Evolutionary conservation across 1,140 invertebrate genomes (phyloP).

Genomic region (Elysia chlorotica): DNA sequence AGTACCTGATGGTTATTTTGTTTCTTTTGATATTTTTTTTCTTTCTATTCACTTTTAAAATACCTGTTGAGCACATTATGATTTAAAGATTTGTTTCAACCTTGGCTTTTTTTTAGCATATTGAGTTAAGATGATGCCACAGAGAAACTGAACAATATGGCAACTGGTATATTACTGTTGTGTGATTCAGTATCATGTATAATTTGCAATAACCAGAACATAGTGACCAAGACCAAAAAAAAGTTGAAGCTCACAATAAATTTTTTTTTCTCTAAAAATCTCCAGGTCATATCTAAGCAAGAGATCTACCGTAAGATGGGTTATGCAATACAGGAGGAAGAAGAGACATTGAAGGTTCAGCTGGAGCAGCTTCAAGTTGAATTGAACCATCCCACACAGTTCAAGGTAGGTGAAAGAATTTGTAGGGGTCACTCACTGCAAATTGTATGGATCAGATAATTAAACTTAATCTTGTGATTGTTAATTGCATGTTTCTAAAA

Average conservation of each 20-base stretch:
- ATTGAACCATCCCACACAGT: constrained; percentile 88
- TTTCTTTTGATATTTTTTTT: too few species aligned
- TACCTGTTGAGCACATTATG: too few species aligned
- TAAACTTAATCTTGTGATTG: too few species aligned
- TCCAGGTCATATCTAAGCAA: constrained; percentile 81
- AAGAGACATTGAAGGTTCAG: constrained; percentile 82
- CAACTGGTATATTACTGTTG: not conserved
- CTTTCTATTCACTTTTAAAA: too few species aligned
- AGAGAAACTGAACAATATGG: not conserved
- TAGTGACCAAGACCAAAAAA: too few species aligned
- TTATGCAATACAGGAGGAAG: constrained; percentile 82
- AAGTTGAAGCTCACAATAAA: not conserved
- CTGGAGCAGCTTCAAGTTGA: constrained; percentile 85
- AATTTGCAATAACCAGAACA: not conserved
- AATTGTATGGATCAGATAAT: not conserved
- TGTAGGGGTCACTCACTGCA: not conserved
- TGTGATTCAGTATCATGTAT: not conserved
- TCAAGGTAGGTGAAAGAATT: constrained; percentile 70
- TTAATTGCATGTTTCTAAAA: too few species aligned
- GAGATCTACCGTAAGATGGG: constrained; percentile 86
- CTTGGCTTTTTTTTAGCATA: not conserved
- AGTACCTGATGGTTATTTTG: too few species aligned
- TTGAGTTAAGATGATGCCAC: not conserved
- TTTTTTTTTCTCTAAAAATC: not conserved
- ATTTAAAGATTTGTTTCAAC: too few species aligned